Evolutionary conservation across 2,888 invertebrate species (phyloP).

Genomic region (Tinea trinotella): DNA sequence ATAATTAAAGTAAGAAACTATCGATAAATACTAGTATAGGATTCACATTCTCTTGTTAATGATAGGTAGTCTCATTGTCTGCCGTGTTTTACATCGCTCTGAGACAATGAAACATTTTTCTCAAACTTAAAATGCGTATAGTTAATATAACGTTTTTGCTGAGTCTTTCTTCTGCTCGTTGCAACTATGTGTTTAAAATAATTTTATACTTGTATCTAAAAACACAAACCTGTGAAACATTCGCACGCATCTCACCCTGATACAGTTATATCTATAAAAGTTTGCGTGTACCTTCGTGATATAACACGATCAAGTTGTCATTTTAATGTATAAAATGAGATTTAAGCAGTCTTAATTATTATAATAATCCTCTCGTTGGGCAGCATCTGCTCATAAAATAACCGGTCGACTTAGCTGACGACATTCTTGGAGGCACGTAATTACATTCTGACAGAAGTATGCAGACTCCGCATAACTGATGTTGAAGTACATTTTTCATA

Average conservation of each 20-base stretch:
- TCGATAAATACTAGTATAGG: slow-evolving; percentile 45
- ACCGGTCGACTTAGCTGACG: slow-evolving; percentile 30
- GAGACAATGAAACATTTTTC: slow-evolving; percentile 58
- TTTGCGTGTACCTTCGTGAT: not conserved
- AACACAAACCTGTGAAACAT: slow-evolving; percentile 24
- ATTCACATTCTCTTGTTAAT: slow-evolving; percentile 60
- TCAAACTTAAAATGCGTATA: slow-evolving; percentile 44
- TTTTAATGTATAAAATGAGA: slow-evolving; percentile 1
- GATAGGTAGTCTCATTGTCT: slow-evolving; percentile 54
- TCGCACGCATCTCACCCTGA: slow-evolving; percentile 38
- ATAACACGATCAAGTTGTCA: not conserved
- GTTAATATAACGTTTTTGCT: slow-evolving; percentile 26
- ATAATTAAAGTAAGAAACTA: slow-evolving; percentile 62
- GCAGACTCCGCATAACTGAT: slow-evolving; percentile 25
- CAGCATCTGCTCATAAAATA: slow-evolving; percentile 27
- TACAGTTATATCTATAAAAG: not conserved
- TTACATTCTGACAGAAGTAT: slow-evolving; percentile 36
- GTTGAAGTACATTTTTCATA: slow-evolving; percentile 40
- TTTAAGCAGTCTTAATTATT: slow-evolving; percentile 14
- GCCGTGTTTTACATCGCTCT: slow-evolving; percentile 48
- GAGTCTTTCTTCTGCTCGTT: not conserved
- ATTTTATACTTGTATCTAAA: slow-evolving; percentile 6
- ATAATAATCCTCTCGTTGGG: slow-evolving; percentile 6
- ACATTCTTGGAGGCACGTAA: slow-evolving; percentile 40
- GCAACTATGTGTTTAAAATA: slow-evolving; percentile 13